A percentile compares a stretch with the other conserved stretches of the same genome.
Evolutionary conservation across 2,113 vertebrate genomes (phyloP).

Genomic region (Saguinus midas): DNA sequence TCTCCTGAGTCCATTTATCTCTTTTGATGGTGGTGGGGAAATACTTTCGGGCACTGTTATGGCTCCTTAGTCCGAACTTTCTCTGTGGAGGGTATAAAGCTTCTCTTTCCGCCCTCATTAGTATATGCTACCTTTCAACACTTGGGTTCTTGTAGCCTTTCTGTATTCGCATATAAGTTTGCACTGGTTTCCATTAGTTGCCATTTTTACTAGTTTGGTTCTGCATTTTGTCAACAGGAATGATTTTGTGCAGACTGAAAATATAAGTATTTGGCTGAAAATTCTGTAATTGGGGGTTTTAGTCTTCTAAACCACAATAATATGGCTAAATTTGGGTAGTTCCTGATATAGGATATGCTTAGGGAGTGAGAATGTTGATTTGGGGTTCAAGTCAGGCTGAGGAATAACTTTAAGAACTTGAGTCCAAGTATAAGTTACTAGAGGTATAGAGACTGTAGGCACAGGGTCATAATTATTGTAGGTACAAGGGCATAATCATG

Average conservation of each 20-base stretch:
- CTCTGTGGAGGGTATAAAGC: not conserved
- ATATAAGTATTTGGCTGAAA: not conserved
- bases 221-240: not conserved
- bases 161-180: not conserved
- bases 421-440: not conserved
- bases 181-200: not conserved
- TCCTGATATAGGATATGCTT: not conserved
- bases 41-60: not conserved
- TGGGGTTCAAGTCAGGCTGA: not conserved
- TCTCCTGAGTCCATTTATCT: not conserved
- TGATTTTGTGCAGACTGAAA: slow-evolving; percentile 23
- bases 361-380: not conserved
- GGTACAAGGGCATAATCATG: not conserved
- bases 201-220: not conserved
- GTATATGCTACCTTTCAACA: not conserved
- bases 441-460: not conserved
- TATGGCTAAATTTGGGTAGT: not conserved
- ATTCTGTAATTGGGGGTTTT: not conserved
- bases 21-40: not conserved
- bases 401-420: not conserved
- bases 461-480: not conserved
- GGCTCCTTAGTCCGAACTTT: not conserved
- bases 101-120: not conserved
- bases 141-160: not conserved
- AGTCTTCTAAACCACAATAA: not conserved